Percentiles rank a stretch among this genome's conserved stretches.
phyloP scores from a whole-genome alignment of 2,113 vertebrate species.

The Cacatua alba region DNA sequence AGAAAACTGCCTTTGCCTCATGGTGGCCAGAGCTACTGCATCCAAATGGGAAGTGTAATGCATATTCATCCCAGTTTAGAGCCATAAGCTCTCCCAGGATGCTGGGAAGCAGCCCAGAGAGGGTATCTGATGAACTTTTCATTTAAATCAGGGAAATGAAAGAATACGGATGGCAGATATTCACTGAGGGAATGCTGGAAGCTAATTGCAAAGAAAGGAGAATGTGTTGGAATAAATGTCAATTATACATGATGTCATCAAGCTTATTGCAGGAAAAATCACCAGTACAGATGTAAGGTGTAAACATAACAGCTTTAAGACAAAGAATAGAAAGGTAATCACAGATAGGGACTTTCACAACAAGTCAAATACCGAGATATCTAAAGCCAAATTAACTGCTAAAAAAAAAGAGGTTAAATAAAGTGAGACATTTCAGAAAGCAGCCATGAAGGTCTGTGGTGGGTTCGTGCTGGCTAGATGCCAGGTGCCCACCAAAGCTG shows the following conservation, averaged over 20 bases:
- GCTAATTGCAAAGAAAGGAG: background rate
- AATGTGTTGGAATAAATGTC: background rate
- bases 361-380: background rate
- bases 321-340: background rate
- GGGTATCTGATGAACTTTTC: background rate
- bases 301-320: background rate
- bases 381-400: background rate
- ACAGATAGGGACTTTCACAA: background rate
- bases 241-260: background rate
- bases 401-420: background rate
- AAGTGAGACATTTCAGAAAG: background rate
- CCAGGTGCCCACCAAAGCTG: background rate
- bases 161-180: background rate
- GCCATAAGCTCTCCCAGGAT: fast-evolving
- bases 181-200: background rate
- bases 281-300: background rate
- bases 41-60: fast-evolving
- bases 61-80: background rate
- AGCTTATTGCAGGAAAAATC: background rate
- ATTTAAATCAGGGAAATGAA: background rate
- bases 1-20: background rate
- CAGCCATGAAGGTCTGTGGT: background rate
- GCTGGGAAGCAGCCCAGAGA: background rate
- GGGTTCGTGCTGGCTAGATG: background rate
- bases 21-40: background rate